Evolutionary conservation across 2,888 invertebrate genomes (phyloP).

Genomic region (Lithosia quadra): DNA sequence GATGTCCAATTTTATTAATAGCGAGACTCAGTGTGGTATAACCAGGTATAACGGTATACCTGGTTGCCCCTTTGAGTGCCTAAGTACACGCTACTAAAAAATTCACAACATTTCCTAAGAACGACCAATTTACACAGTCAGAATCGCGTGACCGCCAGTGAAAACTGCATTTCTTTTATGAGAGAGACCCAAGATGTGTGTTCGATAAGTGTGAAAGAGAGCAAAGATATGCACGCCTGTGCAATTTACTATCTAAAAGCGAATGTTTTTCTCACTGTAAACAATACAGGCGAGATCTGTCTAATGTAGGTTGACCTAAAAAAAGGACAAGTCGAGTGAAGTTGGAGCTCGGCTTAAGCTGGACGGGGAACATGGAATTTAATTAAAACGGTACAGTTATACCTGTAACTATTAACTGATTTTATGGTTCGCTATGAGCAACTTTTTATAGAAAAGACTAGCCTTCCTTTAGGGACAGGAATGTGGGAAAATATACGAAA

Average conservation of each 20-base stretch:
- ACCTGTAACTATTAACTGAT: conserved; percentile 6
- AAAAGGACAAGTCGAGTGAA: conserved; percentile 25
- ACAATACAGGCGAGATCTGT: conserved; percentile 47
- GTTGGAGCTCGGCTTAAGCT: conserved; percentile 28
- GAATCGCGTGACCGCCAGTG: conserved; percentile 67
- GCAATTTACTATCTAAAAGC: conserved; percentile 57
- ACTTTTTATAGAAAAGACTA: neutral
- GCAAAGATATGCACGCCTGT: conserved; percentile 42
- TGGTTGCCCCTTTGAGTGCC: conserved; percentile 21
- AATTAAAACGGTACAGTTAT: conserved; percentile 32
- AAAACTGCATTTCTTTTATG: conserved; percentile 70
- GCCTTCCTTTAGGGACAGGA: no score
- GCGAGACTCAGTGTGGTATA: neutral
- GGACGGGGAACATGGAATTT: conserved; percentile 27
- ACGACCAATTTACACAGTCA: conserved; percentile 52
- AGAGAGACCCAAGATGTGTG: conserved; percentile 49
- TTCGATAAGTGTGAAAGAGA: conserved; percentile 44
- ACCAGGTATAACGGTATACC: conserved; percentile 43
- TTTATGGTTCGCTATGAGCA: neutral
- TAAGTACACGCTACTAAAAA: conserved; percentile 38
- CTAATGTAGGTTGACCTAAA: conserved; percentile 44
- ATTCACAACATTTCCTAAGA: conserved; percentile 43
- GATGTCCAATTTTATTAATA: neutral
- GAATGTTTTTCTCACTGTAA: conserved; percentile 57
- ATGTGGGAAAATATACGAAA: neutral